Evolutionary conservation across 1,140 invertebrate species (phyloP).

Genomic region (Maconellicoccus hirsutus): DNA sequence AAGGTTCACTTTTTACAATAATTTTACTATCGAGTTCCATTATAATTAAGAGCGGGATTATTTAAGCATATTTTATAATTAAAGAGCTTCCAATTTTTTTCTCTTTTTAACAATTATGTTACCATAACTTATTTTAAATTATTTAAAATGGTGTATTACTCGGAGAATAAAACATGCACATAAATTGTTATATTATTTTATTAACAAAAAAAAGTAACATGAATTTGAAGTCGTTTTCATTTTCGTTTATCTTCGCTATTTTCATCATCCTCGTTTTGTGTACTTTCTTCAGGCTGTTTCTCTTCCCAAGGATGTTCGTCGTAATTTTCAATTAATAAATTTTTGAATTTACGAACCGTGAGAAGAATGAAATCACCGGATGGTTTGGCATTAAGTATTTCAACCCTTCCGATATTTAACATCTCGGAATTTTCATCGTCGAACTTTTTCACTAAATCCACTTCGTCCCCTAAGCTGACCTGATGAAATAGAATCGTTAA

Average conservation of each 20-base stretch:
- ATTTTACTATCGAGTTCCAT: no score
- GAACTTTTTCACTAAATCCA: slow-evolving; percentile 47
- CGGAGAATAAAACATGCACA: neutral
- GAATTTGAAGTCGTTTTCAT: neutral
- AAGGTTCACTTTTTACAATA: no score
- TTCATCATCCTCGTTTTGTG: neutral
- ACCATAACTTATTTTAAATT: neutral
- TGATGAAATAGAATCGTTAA: slow-evolving; percentile 33
- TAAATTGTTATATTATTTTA: neutral
- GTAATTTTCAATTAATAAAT: slow-evolving; percentile 24
- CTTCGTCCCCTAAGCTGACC: slow-evolving; percentile 46
- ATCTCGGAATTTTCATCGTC: slow-evolving; percentile 46
- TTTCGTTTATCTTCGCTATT: neutral
- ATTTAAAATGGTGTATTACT: neutral
- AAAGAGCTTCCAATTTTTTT: neutral
- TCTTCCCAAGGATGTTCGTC: neutral
- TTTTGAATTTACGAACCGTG: slow-evolving; percentile 24
- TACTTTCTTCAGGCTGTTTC: neutral
- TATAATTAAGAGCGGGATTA: neutral
- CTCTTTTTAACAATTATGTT: neutral
- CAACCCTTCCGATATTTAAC: slow-evolving; percentile 46
- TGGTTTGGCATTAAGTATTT: slow-evolving; percentile 39
- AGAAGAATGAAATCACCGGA: slow-evolving; percentile 27
- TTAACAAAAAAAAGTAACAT: neutral
- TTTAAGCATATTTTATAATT: neutral